Percentiles rank a stretch among this genome's conserved stretches.
Conservation (phyloP, 2,113 vertebrate species). For the Chionomys nivalis region DNA sequence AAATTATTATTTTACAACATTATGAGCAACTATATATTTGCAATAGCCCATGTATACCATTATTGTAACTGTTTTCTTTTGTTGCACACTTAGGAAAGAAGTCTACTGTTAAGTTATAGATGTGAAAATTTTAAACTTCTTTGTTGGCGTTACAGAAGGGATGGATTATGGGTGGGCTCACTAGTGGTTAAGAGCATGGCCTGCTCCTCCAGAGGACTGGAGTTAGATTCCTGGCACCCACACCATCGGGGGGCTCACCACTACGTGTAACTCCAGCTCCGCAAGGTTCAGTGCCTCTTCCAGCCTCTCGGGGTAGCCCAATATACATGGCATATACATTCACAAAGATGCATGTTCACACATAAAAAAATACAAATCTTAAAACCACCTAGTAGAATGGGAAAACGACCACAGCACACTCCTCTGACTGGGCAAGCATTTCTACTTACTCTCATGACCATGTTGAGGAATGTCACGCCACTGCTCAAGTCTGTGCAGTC, state of each 20-base stretch:
- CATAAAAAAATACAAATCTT: neutral
- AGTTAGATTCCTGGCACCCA: neutral
- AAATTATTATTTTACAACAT: slow-evolving; percentile 38
- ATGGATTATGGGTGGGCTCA: neutral
- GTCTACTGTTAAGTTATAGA: neutral
- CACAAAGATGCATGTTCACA: neutral
- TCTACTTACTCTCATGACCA: neutral
- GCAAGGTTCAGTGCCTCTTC: neutral
- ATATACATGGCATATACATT: neutral
- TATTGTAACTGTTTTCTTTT: slow-evolving; percentile 26
- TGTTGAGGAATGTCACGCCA: neutral
- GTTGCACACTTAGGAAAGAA: neutral
- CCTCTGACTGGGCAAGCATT: neutral
- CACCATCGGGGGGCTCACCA: neutral
- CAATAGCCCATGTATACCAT: neutral
- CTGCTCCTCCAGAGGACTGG: neutral
- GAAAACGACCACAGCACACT: neutral
- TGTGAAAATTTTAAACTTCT: slow-evolving; percentile 32
- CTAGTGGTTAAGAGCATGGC: neutral
- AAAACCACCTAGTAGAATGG: neutral
- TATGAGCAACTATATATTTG: slow-evolving; percentile 5
- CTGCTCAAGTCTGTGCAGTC: neutral
- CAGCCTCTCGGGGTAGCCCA: neutral
- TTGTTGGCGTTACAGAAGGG: neutral
- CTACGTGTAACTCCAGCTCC: neutral